Evolutionary conservation across 1,140 invertebrate genomes (phyloP).

Genomic region (Megathymus violae): DNA sequence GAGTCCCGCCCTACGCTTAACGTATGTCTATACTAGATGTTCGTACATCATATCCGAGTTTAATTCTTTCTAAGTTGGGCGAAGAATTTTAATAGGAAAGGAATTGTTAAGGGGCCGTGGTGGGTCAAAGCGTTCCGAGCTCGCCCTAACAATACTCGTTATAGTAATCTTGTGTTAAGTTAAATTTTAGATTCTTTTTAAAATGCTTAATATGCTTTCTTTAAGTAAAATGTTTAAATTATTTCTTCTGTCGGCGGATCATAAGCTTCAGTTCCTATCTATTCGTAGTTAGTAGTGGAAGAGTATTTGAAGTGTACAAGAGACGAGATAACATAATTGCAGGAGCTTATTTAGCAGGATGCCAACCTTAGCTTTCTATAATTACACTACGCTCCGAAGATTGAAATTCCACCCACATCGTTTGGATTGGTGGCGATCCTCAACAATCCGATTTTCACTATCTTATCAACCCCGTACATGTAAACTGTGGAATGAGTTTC

Average conservation of each 20-base stretch:
- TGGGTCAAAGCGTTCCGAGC: conserved; percentile 59
- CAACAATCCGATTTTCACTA: too few species aligned
- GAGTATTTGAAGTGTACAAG: conserved; percentile 19
- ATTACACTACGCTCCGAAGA: too few species aligned
- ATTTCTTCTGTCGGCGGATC: conserved; percentile 28
- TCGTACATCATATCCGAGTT: conserved; percentile 54
- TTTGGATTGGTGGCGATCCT: too few species aligned
- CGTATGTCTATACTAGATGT: conserved; percentile 42
- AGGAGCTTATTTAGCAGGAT: too few species aligned
- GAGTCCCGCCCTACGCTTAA: conserved; percentile 24
- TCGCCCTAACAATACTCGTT: conserved; percentile 58
- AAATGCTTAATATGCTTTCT: conserved; percentile 19
- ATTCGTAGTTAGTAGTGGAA: conserved; percentile 28
- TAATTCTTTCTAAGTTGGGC: conserved; percentile 56
- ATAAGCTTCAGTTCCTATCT: conserved; percentile 25
- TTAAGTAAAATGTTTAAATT: conserved; percentile 23
- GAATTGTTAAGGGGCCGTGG: conserved; percentile 54
- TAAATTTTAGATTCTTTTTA: conserved; percentile 26
- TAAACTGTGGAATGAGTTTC: too few species aligned
- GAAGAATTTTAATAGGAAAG: conserved; percentile 72
- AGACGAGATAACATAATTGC: conserved; percentile 24
- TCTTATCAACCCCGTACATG: too few species aligned
- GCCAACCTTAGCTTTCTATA: too few species aligned
- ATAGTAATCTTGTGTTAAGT: conserved; percentile 41
- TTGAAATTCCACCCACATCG: too few species aligned